Conservation (phyloP, 64 coral and sea anemone genomes). For the Cladopsammia gracilis region DNA sequence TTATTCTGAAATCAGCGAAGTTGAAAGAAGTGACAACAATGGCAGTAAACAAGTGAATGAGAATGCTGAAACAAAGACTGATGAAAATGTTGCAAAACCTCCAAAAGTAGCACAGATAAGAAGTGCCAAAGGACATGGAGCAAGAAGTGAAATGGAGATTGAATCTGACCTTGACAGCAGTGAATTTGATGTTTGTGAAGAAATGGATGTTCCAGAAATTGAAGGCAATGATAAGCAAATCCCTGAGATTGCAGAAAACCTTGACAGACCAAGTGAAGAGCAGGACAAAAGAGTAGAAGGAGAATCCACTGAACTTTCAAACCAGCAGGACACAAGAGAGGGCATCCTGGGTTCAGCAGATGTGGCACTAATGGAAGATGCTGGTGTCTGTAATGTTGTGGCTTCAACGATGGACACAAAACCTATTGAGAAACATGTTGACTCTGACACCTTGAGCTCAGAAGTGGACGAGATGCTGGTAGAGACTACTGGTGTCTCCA, state of each 20-base stretch:
- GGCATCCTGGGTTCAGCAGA: background rate
- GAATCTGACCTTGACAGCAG: slow-evolving; percentile 10
- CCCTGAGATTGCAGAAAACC: background rate
- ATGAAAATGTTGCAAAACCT: background rate
- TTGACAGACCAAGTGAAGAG: background rate
- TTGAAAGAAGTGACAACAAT: background rate
- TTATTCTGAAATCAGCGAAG: slow-evolving; percentile 3
- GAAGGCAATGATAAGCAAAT: background rate
- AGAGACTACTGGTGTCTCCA: background rate
- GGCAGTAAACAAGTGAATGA: background rate
- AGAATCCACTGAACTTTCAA: background rate
- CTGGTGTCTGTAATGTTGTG: background rate
- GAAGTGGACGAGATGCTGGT: background rate
- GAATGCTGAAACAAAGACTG: background rate
- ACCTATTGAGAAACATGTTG: background rate
- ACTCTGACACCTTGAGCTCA: background rate
- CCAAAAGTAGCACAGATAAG: background rate
- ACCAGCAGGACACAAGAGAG: background rate
- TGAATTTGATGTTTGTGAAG: background rate
- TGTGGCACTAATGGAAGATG: background rate
- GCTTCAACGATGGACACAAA: background rate
- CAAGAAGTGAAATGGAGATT: background rate
- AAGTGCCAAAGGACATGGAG: background rate
- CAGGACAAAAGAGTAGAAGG: background rate
- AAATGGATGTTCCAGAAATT: background rate